phyloP scores from a whole-genome alignment of 1,140 invertebrate genomes.

The Aphidius gifuensis region DNA sequence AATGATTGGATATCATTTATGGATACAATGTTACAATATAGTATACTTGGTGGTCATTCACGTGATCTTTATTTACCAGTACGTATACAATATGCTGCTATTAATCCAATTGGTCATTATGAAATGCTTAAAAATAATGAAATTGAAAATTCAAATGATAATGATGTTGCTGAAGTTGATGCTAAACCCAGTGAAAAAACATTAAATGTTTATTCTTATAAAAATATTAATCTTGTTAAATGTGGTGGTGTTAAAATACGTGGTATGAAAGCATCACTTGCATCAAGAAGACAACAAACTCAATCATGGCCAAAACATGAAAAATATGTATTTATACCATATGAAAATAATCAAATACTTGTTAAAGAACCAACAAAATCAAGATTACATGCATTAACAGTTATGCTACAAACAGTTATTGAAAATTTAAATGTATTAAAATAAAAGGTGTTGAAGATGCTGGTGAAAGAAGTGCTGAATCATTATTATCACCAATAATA shows the following conservation, averaged over 20 bases:
- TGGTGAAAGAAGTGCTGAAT: conserved; percentile 62
- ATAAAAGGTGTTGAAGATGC: conserved; percentile 77
- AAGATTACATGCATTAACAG: conserved; percentile 63
- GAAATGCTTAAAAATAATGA: conserved; percentile 51
- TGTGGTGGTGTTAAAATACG: conserved; percentile 86
- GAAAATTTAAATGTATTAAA: conserved; percentile 74
- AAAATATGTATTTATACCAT: conserved; percentile 79
- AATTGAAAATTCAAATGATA: background rate
- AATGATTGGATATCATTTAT: conserved; percentile 91
- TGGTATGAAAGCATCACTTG: conserved; percentile 86
- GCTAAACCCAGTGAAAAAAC: conserved; percentile 34
- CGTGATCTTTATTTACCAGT: conserved; percentile 84
- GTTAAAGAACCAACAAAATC: conserved; percentile 63
- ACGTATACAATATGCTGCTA: conserved; percentile 73
- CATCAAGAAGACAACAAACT: conserved; percentile 73
- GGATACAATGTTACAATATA: conserved; percentile 93
- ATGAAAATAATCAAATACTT: conserved; percentile 58
- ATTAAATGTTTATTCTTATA: conserved; percentile 70
- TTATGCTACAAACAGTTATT: conserved; percentile 68
- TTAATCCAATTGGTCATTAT: conserved; percentile 74
- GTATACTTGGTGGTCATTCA: conserved; percentile 72
- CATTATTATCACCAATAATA: conserved; percentile 59
- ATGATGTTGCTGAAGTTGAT: too few relatives aligned
- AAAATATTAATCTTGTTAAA: conserved; percentile 73
- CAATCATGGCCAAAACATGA: conserved; percentile 79